These are phyloP conservation scores for Drosophila robusta DNA, from an alignment of 2,888 invertebrate species.

Conservation along the genomic window DNA sequence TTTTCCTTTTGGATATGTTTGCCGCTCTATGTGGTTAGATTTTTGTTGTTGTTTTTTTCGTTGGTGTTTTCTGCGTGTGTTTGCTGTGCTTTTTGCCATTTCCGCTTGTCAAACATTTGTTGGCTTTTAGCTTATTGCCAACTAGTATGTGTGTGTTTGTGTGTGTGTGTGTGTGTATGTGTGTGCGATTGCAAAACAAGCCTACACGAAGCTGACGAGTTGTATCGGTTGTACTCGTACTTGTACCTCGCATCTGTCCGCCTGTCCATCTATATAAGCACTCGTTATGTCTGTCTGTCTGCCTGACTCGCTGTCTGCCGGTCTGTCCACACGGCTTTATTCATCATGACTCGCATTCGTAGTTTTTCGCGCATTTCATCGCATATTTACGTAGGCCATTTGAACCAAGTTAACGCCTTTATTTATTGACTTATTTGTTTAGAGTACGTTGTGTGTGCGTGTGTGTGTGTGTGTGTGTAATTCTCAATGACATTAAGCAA, in stretches of 20 bases:
- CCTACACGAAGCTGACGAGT: constrained; percentile 64
- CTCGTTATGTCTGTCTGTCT: constrained; percentile 9
- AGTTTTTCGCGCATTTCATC: constrained; percentile 70
- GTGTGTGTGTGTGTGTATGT: constrained; percentile 21
- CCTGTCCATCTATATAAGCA: constrained; percentile 26
- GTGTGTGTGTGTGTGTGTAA: constrained; percentile 32
- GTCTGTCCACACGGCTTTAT: constrained; percentile 35
- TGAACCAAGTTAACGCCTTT: constrained; percentile 76
- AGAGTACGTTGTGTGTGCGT: constrained; percentile 35
- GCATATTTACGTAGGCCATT: constrained; percentile 78
- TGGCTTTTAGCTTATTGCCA: constrained; percentile 78
- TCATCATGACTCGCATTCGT: constrained; percentile 45
- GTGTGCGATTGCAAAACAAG: constrained; percentile 64
- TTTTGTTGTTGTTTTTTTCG: constrained; percentile 22
- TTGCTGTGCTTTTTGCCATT: constrained; percentile 63
- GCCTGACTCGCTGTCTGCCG: constrained; percentile 1
- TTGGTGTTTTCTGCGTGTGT: constrained; percentile 35
- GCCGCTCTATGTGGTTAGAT: constrained; percentile 1
- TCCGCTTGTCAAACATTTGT: constrained; percentile 79
- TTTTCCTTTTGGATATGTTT: constrained; percentile 13
- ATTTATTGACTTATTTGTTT: constrained; percentile 79
- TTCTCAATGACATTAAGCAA: constrained; percentile 62
- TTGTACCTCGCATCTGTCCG: constrained; percentile 37
- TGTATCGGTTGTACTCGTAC: constrained; percentile 48
- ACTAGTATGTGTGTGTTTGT: constrained; percentile 30